A percentile compares a stretch with the other conserved stretches of the same genome.
These are phyloP conservation scores for Gambelia wislizenii DNA, from an alignment of 2,797 vertebrate genomes.

Conservation along the genomic window DNA sequence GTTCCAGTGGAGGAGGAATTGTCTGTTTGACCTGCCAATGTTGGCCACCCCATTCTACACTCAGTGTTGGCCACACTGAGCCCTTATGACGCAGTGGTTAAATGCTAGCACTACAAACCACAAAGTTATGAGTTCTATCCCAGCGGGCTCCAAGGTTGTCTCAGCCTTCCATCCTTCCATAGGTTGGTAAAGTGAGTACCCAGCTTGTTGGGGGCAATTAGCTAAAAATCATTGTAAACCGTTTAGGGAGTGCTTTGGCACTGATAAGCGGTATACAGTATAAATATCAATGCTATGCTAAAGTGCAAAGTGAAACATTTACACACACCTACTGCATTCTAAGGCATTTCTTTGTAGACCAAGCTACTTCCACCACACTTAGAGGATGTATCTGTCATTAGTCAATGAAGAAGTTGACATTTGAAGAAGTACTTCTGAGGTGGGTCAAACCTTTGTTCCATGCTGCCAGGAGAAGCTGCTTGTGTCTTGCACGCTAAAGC, in stretches of 20 bases:
- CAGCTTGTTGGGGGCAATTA: no score
- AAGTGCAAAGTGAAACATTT: neutral
- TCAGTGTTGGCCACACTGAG: no score
- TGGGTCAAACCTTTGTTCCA: constrained; percentile 43
- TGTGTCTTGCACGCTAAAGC: neutral
- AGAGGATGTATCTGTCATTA: neutral
- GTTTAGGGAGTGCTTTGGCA: no score
- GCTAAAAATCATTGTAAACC: no score
- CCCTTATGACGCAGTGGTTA: no score
- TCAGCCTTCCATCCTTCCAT: no score
- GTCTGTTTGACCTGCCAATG: neutral
- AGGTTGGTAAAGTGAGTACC: no score
- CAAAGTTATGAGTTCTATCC: no score
- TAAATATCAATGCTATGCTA: no score
- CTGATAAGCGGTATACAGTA: no score
- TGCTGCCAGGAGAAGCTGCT: constrained; percentile 12
- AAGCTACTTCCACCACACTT: neutral
- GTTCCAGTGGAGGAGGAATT: neutral
- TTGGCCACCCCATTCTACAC: neutral
- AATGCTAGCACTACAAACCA: no score
- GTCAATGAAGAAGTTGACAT: constrained; percentile 16
- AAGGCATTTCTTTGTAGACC: neutral
- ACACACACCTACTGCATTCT: neutral
- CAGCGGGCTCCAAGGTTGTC: no score
- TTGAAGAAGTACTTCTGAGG: constrained; percentile 40